phyloP scores from a whole-genome alignment of 2,888 invertebrate genomes.

The Plutella xylostella region DNA sequence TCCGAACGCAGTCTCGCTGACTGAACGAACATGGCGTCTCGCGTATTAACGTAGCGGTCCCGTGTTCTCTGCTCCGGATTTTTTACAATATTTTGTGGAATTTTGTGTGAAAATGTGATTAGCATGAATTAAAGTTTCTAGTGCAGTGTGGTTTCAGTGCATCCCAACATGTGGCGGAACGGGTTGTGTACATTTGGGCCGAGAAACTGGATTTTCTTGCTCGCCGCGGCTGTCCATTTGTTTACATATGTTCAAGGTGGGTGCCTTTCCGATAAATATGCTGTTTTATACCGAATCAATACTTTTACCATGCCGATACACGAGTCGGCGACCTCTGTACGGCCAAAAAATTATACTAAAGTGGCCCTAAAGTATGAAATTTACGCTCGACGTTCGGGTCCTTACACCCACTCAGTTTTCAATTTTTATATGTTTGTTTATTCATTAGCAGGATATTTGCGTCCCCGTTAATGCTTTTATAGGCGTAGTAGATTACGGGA shows the following conservation, averaged over 20 bases:
- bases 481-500: slow-evolving; percentile 27
- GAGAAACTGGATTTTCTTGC: slow-evolving; percentile 64
- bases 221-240: slow-evolving; percentile 56
- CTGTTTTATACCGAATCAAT: slow-evolving; percentile 48
- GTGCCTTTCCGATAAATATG: slow-evolving; percentile 54
- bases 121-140: slow-evolving; percentile 60
- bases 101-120: slow-evolving; percentile 65
- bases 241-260: slow-evolving; percentile 68
- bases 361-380: background rate
- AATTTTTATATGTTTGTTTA: slow-evolving; percentile 23
- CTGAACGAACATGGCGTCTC: slow-evolving; percentile 53
- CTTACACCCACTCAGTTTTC: background rate
- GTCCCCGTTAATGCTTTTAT: slow-evolving; percentile 30
- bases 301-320: slow-evolving; percentile 13
- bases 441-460: slow-evolving; percentile 30
- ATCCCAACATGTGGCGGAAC: slow-evolving; percentile 59
- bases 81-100: slow-evolving; percentile 34
- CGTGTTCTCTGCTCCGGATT: slow-evolving; percentile 22
- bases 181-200: slow-evolving; percentile 55
- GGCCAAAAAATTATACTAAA: slow-evolving; percentile 10
- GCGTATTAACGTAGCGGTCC: slow-evolving; percentile 26
- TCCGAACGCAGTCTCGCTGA: slow-evolving; percentile 42
- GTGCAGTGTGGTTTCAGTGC: slow-evolving; percentile 49
- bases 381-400: background rate
- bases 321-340: slow-evolving; percentile 1